A percentile compares a stretch with the other conserved stretches of the same genome.
These are phyloP conservation scores for Sebastolobus alascanus DNA, from an alignment of 2,797 vertebrate species.

Conservation along the genomic window DNA sequence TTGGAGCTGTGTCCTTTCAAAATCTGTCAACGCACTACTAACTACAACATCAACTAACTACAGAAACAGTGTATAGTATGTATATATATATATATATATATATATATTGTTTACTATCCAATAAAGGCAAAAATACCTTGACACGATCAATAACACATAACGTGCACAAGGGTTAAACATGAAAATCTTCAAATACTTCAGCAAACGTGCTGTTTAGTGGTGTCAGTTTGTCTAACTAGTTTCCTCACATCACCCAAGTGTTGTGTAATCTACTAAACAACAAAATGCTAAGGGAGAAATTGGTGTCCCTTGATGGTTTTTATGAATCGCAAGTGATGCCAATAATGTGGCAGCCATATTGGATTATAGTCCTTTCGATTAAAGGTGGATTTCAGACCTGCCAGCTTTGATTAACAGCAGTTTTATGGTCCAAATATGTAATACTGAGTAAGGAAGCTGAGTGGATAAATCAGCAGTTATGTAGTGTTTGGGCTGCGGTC, in stretches of 20 bases:
- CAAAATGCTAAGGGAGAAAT: not conserved
- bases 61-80: not conserved
- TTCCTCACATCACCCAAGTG: not conserved
- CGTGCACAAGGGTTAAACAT: fast-evolving
- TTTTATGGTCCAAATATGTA: slow-evolving; percentile 13
- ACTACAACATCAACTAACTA: not conserved
- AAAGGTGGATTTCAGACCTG: slow-evolving; percentile 41
- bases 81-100: not conserved
- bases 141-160: no score
- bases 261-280: not conserved
- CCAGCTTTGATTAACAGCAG: slow-evolving; percentile 37
- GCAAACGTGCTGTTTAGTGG: not conserved
- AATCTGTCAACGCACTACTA: no score
- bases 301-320: no score
- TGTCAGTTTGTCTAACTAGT: not conserved
- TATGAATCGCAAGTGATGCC: not conserved
- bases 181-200: not conserved
- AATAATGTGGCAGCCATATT: slow-evolving; percentile 33
- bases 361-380: slow-evolving; percentile 11
- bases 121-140: no score
- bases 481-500: slow-evolving; percentile 55
- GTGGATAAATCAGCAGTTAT: slow-evolving; percentile 56
- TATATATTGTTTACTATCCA: no score
- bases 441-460: slow-evolving; percentile 34
- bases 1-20: no score